A percentile compares a stretch with the other conserved stretches of the same genome.
These are phyloP conservation scores for Acanthis flammea DNA, from an alignment of 2,797 vertebrate species.

Conservation along the genomic window DNA sequence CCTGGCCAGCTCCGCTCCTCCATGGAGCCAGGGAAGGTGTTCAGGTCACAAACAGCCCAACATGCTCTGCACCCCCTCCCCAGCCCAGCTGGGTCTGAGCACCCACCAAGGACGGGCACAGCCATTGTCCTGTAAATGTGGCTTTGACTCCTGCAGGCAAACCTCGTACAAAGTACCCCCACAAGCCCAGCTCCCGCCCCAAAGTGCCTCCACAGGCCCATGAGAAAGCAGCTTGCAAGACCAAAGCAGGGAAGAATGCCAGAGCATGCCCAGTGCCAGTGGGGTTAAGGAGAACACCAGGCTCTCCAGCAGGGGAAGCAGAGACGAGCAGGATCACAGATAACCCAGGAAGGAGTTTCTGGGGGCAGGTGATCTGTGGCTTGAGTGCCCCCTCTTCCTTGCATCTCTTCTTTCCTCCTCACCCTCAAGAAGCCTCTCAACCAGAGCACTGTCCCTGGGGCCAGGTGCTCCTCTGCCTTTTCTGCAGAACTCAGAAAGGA, in stretches of 20 bases:
- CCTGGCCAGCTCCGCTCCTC: neutral
- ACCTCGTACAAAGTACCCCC: neutral
- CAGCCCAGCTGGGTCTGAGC: neutral
- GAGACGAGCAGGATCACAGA: neutral
- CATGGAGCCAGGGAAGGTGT: neutral
- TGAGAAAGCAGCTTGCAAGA: neutral
- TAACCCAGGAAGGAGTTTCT: neutral
- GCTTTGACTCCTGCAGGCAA: neutral
- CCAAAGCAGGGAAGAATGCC: neutral
- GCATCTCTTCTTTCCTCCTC: neutral
- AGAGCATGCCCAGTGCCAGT: neutral
- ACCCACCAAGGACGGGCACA: neutral
- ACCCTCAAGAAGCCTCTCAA: fast-evolving
- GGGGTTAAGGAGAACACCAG: neutral
- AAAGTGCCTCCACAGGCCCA: neutral
- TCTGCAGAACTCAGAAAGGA: neutral
- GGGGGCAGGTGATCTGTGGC: neutral
- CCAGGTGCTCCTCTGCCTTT: neutral
- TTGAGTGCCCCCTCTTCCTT: neutral
- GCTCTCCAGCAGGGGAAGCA: neutral
- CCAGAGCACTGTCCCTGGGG: fast-evolving
- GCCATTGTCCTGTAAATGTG: neutral
- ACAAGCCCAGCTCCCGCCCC: too few species aligned
- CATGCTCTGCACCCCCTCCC: neutral
- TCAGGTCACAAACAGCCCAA: neutral